phyloP scores from a whole-genome alignment of 2,113 vertebrate species.

The Thalassoma bifasciatum region DNA sequence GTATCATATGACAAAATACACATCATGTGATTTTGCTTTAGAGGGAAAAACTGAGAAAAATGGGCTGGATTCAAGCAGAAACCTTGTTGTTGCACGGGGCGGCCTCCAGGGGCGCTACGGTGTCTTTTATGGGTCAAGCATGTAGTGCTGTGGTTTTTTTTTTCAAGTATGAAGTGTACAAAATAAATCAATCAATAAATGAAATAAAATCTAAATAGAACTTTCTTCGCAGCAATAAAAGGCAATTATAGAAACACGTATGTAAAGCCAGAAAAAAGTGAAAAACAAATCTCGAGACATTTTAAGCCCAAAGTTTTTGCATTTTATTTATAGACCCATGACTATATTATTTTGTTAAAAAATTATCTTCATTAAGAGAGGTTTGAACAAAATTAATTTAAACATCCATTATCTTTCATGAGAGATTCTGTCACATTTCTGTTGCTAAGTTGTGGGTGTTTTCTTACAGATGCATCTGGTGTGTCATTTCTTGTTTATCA shows the following conservation, averaged over 20 bases:
- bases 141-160: neutral
- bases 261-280: no score
- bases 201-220: no score
- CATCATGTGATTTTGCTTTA: conserved; percentile 83
- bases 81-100: conserved; percentile 21
- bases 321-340: no score
- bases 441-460: neutral
- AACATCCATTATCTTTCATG: neutral
- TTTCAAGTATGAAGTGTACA: neutral
- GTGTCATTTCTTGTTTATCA: conserved; percentile 1
- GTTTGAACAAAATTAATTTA: neutral
- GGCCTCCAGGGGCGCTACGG: conserved; percentile 43
- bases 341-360: no score
- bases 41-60: conserved; percentile 34
- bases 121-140: neutral
- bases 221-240: no score
- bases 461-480: neutral
- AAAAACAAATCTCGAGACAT: no score
- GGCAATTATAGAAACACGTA: no score
- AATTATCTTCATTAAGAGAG: no score
- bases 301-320: no score
- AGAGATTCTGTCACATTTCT: neutral
- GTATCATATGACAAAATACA: conserved; percentile 79
- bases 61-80: conserved; percentile 7
- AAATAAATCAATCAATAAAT: no score